Evolutionary conservation across 2,888 invertebrate genomes (phyloP).

Genomic region (Andrena dorsata): DNA sequence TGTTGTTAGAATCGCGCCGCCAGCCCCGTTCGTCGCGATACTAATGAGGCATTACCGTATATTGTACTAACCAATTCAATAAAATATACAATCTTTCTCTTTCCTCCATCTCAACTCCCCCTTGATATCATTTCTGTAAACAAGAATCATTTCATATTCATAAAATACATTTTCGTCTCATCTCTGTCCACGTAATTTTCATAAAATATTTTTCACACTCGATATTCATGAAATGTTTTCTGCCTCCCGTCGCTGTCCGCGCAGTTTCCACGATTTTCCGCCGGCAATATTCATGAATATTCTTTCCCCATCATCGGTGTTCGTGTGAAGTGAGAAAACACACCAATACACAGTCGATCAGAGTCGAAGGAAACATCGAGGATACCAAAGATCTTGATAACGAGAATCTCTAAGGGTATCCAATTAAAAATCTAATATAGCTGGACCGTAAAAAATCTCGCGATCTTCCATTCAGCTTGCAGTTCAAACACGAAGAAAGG

Average conservation of each 20-base stretch:
- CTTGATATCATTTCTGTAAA: not conserved
- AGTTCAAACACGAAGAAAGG: constrained; percentile 3
- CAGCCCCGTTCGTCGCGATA: too few relatives aligned
- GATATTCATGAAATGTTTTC: constrained; percentile 11
- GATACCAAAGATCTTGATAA: not conserved
- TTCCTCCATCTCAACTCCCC: not conserved
- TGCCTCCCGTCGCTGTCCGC: not conserved
- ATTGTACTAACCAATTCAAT: too few relatives aligned
- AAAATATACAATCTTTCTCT: not conserved
- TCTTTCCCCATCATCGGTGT: not conserved
- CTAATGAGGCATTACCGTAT: too few relatives aligned
- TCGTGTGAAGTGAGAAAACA: not conserved
- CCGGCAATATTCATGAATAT: not conserved
- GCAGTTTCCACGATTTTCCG: not conserved
- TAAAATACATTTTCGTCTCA: constrained; percentile 9
- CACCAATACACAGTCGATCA: not conserved
- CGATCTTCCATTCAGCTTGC: not conserved
- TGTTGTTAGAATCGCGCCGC: too few relatives aligned
- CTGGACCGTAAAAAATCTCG: not conserved
- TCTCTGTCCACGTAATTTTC: constrained; percentile 1
- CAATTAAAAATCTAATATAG: not conserved
- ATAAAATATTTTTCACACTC: constrained; percentile 23
- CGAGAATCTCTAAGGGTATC: not conserved
- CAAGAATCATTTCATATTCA: constrained; percentile 17
- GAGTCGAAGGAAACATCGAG: not conserved